Conservation (phyloP, 2,888 invertebrate species). For the Mythimna pallens region DNA sequence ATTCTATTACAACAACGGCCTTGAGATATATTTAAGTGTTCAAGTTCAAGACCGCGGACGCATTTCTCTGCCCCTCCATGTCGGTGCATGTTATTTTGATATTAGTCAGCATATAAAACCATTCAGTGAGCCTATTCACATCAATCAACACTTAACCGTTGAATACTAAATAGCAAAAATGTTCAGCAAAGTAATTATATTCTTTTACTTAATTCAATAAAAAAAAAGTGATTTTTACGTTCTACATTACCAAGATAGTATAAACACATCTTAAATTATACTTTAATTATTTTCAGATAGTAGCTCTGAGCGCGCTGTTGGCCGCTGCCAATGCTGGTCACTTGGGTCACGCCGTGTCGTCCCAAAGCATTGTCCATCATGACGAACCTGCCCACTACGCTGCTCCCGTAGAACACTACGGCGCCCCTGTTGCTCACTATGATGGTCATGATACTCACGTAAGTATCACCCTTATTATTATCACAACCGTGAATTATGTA, state of each 20-base stretch:
- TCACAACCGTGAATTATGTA: not conserved
- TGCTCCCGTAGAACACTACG: constrained; percentile 65
- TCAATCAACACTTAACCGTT: constrained; percentile 67
- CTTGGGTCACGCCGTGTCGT: constrained; percentile 61
- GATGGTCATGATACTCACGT: constrained; percentile 72
- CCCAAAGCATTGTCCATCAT: constrained; percentile 63
- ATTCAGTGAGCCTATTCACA: constrained; percentile 58
- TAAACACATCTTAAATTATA: not conserved
- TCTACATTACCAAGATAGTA: not conserved
- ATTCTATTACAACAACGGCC: constrained; percentile 30
- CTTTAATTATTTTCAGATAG: constrained; percentile 45
- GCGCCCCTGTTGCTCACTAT: constrained; percentile 63
- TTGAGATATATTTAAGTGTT: constrained; percentile 47
- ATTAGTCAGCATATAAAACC: constrained; percentile 66
- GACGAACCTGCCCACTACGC: constrained; percentile 64
- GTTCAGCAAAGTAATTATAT: constrained; percentile 69
- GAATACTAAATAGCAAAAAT: constrained; percentile 63
- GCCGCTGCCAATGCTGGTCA: constrained; percentile 77
- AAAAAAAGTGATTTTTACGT: not conserved
- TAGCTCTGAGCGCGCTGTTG: constrained; percentile 64
- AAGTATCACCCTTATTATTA: constrained; percentile 33
- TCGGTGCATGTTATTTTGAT: constrained; percentile 21
- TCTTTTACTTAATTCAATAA: not conserved
- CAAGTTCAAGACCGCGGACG: constrained; percentile 58
- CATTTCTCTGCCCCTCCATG: constrained; percentile 68